These are phyloP conservation scores for Ptychoptera albimana DNA, from an alignment of 2,888 invertebrate species.

Conservation along the genomic window DNA sequence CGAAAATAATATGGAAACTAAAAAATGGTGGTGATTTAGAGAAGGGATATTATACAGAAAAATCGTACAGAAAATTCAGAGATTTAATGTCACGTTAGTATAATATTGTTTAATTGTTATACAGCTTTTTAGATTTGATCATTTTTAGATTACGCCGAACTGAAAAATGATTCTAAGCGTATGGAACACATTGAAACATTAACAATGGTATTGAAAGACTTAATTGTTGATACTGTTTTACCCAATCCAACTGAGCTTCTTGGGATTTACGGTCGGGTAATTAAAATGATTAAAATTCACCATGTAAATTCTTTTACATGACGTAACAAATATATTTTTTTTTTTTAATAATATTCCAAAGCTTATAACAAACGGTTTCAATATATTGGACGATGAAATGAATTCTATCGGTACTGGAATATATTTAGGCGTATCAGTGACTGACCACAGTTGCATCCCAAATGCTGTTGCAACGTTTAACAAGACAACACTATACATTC, in stretches of 20 bases:
- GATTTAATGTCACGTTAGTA: conserved; percentile 83
- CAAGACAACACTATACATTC: conserved; percentile 60
- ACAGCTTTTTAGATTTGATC: neutral
- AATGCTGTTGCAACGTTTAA: conserved; percentile 77
- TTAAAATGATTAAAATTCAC: conserved; percentile 15
- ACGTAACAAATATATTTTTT: conserved; percentile 2
- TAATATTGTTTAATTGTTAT: neutral
- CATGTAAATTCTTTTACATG: neutral
- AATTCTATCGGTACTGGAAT: conserved; percentile 73
- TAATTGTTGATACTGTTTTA: conserved; percentile 48
- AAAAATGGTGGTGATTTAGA: conserved; percentile 49
- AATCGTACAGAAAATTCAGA: conserved; percentile 58
- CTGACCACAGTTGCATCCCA: conserved; percentile 83
- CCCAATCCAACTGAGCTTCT: conserved; percentile 64
- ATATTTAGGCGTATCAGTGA: conserved; percentile 69
- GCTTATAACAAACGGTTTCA: conserved; percentile 83
- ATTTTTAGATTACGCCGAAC: conserved; percentile 61
- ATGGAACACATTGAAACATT: conserved; percentile 67
- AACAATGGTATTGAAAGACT: conserved; percentile 52
- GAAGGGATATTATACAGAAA: conserved; percentile 51
- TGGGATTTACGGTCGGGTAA: conserved; percentile 75
- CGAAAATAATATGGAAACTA: conserved; percentile 45
- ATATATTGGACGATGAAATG: conserved; percentile 70
- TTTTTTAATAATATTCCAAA: conserved; percentile 32
- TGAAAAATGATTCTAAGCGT: conserved; percentile 55